A percentile compares a stretch with the other conserved stretches of the same genome.
Conservation (phyloP, 2,888 invertebrate species). For the Blastobasis lacticolella region DNA sequence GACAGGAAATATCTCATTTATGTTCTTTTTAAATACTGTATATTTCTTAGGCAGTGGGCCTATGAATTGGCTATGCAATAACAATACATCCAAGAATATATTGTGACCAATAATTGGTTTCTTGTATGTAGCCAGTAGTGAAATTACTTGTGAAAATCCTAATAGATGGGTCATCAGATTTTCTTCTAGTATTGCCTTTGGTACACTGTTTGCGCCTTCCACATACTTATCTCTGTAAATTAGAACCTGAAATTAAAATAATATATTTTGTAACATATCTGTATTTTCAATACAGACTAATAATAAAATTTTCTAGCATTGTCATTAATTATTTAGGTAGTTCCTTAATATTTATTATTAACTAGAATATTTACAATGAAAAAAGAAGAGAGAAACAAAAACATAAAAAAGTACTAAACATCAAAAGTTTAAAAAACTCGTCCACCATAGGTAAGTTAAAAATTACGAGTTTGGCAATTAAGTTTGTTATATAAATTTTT, state of each 20-base stretch:
- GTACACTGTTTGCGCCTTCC: constrained; percentile 47
- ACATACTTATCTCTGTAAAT: constrained; percentile 53
- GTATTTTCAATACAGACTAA: too few species aligned
- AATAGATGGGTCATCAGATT: constrained; percentile 64
- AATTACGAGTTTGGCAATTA: too few species aligned
- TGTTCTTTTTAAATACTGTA: constrained; percentile 75
- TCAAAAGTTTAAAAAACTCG: too few species aligned
- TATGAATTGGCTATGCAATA: constrained; percentile 82
- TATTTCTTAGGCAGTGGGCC: constrained; percentile 79
- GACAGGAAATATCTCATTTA: constrained; percentile 76
- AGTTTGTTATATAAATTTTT: too few species aligned
- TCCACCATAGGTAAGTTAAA: too few species aligned
- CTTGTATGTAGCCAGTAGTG: constrained; percentile 68
- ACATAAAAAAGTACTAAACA: too few species aligned
- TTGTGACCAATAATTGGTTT: constrained; percentile 88
- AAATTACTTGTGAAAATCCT: constrained; percentile 81
- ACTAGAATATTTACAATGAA: too few species aligned
- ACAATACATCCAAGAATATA: constrained; percentile 78
- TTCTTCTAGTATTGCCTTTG: constrained; percentile 58
- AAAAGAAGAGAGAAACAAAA: too few species aligned
- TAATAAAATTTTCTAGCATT: too few species aligned
- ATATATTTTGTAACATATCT: background rate
- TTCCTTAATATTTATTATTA: too few species aligned
- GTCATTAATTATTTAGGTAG: too few species aligned
- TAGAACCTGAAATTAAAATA: constrained; percentile 44